phyloP scores from a whole-genome alignment of 2,888 invertebrate species.

The Noctua fimbriata region DNA sequence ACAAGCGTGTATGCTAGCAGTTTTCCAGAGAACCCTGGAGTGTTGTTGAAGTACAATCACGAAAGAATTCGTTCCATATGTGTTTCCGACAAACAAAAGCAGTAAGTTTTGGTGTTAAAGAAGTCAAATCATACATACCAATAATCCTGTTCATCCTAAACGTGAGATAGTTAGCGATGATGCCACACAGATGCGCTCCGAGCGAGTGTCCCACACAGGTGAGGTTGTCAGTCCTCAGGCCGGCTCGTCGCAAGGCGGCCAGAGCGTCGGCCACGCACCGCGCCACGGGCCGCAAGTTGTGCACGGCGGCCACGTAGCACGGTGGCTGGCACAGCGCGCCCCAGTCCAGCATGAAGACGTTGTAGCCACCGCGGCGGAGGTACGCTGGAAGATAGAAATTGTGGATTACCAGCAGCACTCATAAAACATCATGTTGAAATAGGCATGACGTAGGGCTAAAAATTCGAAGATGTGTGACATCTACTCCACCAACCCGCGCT shows the following conservation, averaged over 20 bases:
- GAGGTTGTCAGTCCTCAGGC: conserved; percentile 91
- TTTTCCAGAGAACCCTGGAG: background rate
- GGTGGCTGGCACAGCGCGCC: conserved; percentile 92
- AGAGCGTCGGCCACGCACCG: conserved; percentile 92
- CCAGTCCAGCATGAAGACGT: conserved; percentile 95
- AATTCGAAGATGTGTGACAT: too few species aligned
- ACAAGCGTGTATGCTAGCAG: background rate
- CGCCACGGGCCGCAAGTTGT: conserved; percentile 93
- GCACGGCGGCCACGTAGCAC: conserved; percentile 94
- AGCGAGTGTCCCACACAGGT: conserved; percentile 95
- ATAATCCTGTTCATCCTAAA: conserved; percentile 94
- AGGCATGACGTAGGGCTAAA: too few species aligned
- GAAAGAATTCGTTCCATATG: background rate
- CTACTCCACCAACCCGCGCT: too few species aligned
- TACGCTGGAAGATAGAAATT: conserved; percentile 89
- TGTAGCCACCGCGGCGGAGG: conserved; percentile 93
- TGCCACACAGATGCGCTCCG: conserved; percentile 94
- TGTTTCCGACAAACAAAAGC: background rate
- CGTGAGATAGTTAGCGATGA: conserved; percentile 93
- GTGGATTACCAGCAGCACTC: too few species aligned
- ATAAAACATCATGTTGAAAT: too few species aligned
- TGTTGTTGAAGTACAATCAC: background rate
- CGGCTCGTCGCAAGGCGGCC: conserved; percentile 91
- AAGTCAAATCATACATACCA: conserved; percentile 81
- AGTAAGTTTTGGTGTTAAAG: background rate